Evolutionary conservation across 2,888 invertebrate species (phyloP).

Genomic region (Neocrepidodera transversa): DNA sequence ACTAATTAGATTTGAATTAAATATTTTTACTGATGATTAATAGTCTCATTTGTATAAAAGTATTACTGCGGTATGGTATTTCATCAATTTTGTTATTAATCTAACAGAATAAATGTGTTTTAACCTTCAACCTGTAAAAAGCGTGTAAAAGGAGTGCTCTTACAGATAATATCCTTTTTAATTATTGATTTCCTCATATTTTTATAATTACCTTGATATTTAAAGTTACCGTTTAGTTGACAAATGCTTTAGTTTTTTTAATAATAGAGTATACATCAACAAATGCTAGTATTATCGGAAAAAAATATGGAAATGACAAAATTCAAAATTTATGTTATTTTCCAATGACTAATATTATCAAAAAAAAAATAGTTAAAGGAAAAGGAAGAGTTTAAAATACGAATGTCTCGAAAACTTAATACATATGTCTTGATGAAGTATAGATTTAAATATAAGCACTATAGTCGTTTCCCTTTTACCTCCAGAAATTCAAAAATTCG

Average conservation of each 20-base stretch:
- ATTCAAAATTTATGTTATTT: not conserved
- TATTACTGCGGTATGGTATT: too few relatives aligned
- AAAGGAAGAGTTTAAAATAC: too few relatives aligned
- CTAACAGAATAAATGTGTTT: slow-evolving; percentile 1
- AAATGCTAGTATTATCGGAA: not conserved
- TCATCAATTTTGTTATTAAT: too few relatives aligned
- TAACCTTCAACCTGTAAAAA: slow-evolving; percentile 10
- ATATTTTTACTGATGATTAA: too few relatives aligned
- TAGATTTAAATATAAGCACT: too few relatives aligned
- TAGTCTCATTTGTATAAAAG: too few relatives aligned
- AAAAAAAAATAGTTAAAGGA: too few relatives aligned
- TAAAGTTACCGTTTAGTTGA: slow-evolving; percentile 10
- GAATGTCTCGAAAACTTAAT: too few relatives aligned
- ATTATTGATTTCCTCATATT: slow-evolving; percentile 11
- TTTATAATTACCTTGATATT: slow-evolving; percentile 16
- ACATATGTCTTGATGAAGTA: too few relatives aligned
- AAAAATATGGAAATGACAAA: not conserved
- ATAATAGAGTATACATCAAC: not conserved
- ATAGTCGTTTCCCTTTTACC: too few relatives aligned
- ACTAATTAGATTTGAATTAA: too few relatives aligned
- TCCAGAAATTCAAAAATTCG: too few relatives aligned
- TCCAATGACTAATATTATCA: not conserved
- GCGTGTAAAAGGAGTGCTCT: slow-evolving; percentile 14
- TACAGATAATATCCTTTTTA: slow-evolving; percentile 12
- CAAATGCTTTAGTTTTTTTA: slow-evolving; percentile 5